Percentiles rank a stretch among this genome's conserved stretches.
These are phyloP conservation scores for Malacosoma neustria DNA, from an alignment of 2,888 invertebrate species.

Conservation along the genomic window DNA sequence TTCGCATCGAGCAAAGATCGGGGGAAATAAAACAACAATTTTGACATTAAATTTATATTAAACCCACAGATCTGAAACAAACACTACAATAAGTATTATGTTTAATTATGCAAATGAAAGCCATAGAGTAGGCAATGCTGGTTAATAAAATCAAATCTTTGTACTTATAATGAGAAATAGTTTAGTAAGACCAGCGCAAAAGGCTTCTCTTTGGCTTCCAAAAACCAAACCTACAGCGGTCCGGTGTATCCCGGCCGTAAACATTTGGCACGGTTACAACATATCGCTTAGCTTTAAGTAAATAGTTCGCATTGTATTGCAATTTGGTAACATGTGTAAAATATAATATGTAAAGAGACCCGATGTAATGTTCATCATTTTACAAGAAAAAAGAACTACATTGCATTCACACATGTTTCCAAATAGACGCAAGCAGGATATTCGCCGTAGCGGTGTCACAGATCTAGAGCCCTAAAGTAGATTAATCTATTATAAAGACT, in stretches of 20 bases:
- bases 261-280: slow-evolving; percentile 11
- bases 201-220: not conserved
- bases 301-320: slow-evolving; percentile 27
- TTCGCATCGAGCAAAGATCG: slow-evolving; percentile 34
- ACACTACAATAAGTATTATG: slow-evolving; percentile 13
- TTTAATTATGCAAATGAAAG: slow-evolving; percentile 10
- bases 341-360: not conserved
- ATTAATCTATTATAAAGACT: slow-evolving; percentile 54
- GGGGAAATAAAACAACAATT: slow-evolving; percentile 62
- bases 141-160: not conserved
- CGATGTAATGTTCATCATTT: not conserved
- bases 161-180: too few relatives aligned
- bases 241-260: slow-evolving; percentile 15
- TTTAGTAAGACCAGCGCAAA: not conserved
- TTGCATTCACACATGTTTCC: slow-evolving; percentile 28
- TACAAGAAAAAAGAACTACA: slow-evolving; percentile 1
- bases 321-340: slow-evolving; percentile 16
- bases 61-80: slow-evolving; percentile 61
- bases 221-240: slow-evolving; percentile 1
- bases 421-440: slow-evolving; percentile 44
- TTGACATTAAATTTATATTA: slow-evolving; percentile 72
- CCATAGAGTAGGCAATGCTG: not conserved
- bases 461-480: slow-evolving; percentile 63
- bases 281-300: slow-evolving; percentile 31
- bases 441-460: slow-evolving; percentile 62